phyloP scores from a whole-genome alignment of 2,797 vertebrate genomes.

The Mastacembelus armatus region DNA sequence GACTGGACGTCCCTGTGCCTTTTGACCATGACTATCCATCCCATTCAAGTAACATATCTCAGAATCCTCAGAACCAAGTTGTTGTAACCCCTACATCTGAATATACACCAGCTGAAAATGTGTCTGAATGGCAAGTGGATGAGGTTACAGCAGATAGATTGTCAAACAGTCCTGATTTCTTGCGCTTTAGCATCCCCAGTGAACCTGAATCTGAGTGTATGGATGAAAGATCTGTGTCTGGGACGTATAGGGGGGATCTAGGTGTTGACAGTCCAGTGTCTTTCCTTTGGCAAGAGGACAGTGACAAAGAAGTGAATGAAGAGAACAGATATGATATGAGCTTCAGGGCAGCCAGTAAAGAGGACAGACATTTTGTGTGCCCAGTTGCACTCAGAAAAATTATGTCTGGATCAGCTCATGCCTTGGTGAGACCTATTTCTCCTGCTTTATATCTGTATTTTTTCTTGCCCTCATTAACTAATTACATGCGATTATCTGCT shows the following conservation, averaged over 20 bases:
- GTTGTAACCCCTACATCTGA: slow-evolving; percentile 30
- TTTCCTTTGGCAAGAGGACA: slow-evolving; percentile 48
- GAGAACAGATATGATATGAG: slow-evolving; percentile 25
- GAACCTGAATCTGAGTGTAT: slow-evolving; percentile 29
- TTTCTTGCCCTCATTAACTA: not conserved
- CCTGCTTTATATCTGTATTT: not conserved
- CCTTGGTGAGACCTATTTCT: slow-evolving; percentile 62
- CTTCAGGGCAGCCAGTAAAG: slow-evolving; percentile 48
- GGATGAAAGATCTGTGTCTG: not conserved
- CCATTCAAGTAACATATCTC: not conserved
- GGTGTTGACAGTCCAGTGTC: slow-evolving; percentile 47
- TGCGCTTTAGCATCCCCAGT: not conserved
- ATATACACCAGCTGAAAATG: slow-evolving; percentile 28
- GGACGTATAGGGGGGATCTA: not conserved
- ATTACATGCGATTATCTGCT: not conserved
- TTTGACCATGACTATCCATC: not conserved
- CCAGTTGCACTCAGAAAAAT: slow-evolving; percentile 65
- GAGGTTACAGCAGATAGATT: slow-evolving; percentile 17
- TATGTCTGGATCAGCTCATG: slow-evolving; percentile 50
- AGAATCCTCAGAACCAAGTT: not conserved
- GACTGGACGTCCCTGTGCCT: slow-evolving; percentile 5
- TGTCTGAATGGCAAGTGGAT: not conserved
- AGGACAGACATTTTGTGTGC: slow-evolving; percentile 73
- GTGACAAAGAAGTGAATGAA: slow-evolving; percentile 37
- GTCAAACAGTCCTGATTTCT: slow-evolving; percentile 13